These are phyloP conservation scores for Pimpla rufipes DNA, from an alignment of 2,888 invertebrate species.

Conservation along the genomic window DNA sequence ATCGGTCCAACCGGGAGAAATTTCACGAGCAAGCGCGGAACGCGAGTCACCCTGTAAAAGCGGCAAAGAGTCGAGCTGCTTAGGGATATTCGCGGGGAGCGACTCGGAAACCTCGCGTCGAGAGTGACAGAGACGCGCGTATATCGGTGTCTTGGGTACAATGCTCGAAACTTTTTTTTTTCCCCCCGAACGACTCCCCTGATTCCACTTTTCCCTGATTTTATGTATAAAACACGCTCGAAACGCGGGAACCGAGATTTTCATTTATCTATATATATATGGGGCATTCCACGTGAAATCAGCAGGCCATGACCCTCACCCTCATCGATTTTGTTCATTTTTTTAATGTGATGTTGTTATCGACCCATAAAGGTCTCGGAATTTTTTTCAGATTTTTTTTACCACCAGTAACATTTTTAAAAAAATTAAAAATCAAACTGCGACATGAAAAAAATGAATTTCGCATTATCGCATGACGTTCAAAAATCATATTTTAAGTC, in stretches of 20 bases:
- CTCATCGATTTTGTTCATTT: no score
- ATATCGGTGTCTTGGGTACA: constrained; percentile 24
- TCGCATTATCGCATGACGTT: no score
- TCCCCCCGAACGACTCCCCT: constrained; percentile 24
- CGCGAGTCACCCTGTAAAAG: constrained; percentile 15
- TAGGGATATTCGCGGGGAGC: neutral
- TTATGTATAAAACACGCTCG: constrained; percentile 2
- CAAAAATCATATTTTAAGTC: no score
- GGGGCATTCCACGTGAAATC: no score
- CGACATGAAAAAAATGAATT: no score
- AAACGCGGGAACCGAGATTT: neutral
- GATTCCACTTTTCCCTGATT: constrained; percentile 13
- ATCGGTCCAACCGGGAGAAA: constrained; percentile 4
- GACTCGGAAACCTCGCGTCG: neutral
- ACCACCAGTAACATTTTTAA: no score
- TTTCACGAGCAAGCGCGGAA: constrained; percentile 15
- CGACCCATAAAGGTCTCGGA: no score
- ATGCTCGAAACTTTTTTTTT: constrained; percentile 36
- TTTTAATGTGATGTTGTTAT: no score
- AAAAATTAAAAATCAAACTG: no score
- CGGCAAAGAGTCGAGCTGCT: neutral
- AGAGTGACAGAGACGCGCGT: constrained; percentile 6
- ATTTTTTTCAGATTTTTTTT: no score
- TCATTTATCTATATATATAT: constrained; percentile 8
- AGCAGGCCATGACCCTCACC: no score